A percentile compares a stretch with the other conserved stretches of the same genome.
Evolutionary conservation across 2,113 vertebrate species (phyloP).

Genomic region (Numida meleagris): DNA sequence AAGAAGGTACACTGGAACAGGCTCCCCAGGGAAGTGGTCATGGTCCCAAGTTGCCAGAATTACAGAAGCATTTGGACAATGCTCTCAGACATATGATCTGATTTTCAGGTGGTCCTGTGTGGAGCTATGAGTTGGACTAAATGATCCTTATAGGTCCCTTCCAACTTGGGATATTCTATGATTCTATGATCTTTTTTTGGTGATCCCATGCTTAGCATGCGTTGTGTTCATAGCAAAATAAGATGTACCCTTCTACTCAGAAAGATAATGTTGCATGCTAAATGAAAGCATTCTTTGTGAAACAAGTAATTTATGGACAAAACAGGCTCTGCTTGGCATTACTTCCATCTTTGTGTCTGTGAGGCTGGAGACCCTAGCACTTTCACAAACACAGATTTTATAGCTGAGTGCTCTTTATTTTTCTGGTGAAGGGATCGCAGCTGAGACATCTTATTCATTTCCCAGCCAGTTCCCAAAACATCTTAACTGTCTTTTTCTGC

Average conservation of each 20-base stretch:
- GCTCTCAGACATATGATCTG: no score
- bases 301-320: background rate
- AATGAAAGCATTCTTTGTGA: background rate
- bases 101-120: no score
- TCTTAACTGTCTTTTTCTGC: background rate
- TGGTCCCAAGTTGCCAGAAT: no score
- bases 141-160: no score
- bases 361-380: background rate
- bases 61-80: no score
- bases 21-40: no score
- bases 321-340: background rate
- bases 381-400: background rate
- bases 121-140: no score
- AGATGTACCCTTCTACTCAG: background rate
- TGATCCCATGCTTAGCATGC: background rate
- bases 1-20: background rate
- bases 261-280: background rate
- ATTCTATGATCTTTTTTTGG: background rate
- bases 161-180: no score
- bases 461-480: background rate
- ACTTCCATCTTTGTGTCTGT: background rate
- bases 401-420: background rate
- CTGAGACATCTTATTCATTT: background rate
- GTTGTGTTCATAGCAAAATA: background rate
- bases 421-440: background rate